Conservation (phyloP, 2,888 invertebrate genomes). For the Sphinx pinastri region DNA sequence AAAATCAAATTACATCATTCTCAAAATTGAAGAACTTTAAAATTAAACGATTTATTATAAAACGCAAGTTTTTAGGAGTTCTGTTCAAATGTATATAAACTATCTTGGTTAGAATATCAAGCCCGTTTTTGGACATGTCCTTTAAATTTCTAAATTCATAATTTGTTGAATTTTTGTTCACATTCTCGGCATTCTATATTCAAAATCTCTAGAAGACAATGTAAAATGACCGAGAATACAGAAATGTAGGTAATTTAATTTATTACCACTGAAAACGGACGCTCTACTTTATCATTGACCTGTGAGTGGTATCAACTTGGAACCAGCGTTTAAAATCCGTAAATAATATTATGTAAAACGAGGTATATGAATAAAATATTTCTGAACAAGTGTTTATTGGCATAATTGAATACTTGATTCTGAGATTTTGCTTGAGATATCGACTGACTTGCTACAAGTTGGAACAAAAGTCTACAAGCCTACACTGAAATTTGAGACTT, state of each 20-base stretch:
- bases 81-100: no score
- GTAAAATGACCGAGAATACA: not conserved
- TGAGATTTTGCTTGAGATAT: conserved; percentile 27
- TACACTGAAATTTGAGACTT: not conserved
- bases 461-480: not conserved
- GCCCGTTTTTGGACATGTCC: no score
- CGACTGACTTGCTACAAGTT: conserved; percentile 6
- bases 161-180: no score
- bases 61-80: no score
- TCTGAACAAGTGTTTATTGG: conserved; percentile 58
- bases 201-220: not conserved
- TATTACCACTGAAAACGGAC: not conserved
- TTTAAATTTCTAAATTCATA: no score
- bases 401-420: conserved; percentile 62
- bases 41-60: no score
- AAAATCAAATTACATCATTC: no score
- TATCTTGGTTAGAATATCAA: no score
- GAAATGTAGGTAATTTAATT: not conserved
- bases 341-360: conserved; percentile 36
- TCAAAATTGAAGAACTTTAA: no score
- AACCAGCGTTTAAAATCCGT: not conserved
- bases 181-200: not conserved
- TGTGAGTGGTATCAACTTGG: not conserved
- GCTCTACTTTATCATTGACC: conserved; percentile 9
- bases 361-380: conserved; percentile 57